A percentile compares a stretch with the other conserved stretches of the same genome.
phyloP scores from a whole-genome alignment of 2,797 vertebrate genomes.

The Chelon labrosus region DNA sequence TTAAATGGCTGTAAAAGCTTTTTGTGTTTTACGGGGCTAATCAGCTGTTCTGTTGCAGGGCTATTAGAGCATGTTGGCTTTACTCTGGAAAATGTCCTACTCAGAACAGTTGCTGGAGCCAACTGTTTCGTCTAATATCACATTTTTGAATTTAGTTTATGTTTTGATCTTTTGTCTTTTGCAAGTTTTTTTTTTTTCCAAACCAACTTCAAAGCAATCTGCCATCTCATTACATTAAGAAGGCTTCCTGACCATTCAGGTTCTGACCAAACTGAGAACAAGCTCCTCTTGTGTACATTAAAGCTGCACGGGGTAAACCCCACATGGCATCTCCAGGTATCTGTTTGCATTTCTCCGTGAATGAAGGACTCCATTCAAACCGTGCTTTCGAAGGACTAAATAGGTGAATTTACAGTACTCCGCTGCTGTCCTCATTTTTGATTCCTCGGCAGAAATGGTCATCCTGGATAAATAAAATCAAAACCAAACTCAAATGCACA shows the following conservation, averaged over 20 bases:
- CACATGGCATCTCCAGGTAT: conserved; percentile 29
- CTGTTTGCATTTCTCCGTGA: conserved; percentile 56
- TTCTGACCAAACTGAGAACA: conserved; percentile 34
- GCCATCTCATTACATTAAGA: background rate
- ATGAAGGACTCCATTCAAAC: conserved; percentile 59
- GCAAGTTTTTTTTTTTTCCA: background rate
- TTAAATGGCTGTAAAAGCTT: conserved; percentile 53
- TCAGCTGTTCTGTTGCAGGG: conserved; percentile 42
- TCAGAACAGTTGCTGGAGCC: conserved; percentile 7
- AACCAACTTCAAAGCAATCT: background rate
- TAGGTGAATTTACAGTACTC: background rate
- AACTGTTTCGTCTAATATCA: background rate
- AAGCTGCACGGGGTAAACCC: conserved; percentile 30
- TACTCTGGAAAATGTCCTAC: conserved; percentile 44
- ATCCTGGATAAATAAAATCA: background rate
- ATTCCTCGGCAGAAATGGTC: background rate
- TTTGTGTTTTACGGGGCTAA: conserved; percentile 51
- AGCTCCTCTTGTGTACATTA: conserved; percentile 47
- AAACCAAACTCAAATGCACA: background rate
- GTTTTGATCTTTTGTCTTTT: background rate
- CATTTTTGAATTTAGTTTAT: background rate
- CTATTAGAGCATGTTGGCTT: conserved; percentile 43
- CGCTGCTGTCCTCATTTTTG: background rate
- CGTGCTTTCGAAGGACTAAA: background rate
- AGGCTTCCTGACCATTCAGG: conserved; percentile 5